These are phyloP conservation scores for Cynopterus brachyotis DNA, from an alignment of 2,113 vertebrate species.

Conservation along the genomic window DNA sequence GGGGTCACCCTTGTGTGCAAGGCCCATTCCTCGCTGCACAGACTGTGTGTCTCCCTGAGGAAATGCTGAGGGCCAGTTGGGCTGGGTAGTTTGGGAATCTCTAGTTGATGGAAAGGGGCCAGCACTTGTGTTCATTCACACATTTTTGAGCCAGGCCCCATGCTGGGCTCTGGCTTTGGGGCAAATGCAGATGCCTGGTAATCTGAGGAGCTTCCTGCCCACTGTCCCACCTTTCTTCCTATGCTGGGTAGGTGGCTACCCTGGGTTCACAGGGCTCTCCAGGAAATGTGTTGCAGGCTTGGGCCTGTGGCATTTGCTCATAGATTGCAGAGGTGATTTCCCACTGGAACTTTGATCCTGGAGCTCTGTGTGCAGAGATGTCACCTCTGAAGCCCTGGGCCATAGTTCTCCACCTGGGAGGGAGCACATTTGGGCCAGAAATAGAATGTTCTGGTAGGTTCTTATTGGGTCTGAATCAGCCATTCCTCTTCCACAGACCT, in stretches of 20 bases:
- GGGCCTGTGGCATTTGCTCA: not conserved
- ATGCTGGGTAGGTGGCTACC: not conserved
- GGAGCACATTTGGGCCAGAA: not conserved
- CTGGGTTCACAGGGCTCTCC: not conserved
- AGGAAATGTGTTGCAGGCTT: not conserved
- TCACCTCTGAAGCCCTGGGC: not conserved
- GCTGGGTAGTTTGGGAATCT: not conserved
- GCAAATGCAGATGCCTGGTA: not conserved
- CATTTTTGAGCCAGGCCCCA: not conserved
- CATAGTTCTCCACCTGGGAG: not conserved
- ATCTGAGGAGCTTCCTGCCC: not conserved
- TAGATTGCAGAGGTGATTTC: not conserved
- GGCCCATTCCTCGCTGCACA: not conserved
- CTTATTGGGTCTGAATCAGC: not conserved
- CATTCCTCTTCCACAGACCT: constrained; percentile 84
- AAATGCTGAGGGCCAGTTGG: not conserved
- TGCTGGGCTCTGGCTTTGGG: not conserved
- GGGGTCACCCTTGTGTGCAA: too few relatives aligned
- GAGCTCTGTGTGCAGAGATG: not conserved
- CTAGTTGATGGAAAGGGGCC: too few relatives aligned
- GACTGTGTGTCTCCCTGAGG: not conserved
- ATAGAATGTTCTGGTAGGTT: not conserved
- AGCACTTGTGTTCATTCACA: not conserved
- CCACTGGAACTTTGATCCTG: not conserved
- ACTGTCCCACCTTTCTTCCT: not conserved